These are phyloP conservation scores for Prinia subflava DNA, from an alignment of 2,113 vertebrate species.

Conservation along the genomic window DNA sequence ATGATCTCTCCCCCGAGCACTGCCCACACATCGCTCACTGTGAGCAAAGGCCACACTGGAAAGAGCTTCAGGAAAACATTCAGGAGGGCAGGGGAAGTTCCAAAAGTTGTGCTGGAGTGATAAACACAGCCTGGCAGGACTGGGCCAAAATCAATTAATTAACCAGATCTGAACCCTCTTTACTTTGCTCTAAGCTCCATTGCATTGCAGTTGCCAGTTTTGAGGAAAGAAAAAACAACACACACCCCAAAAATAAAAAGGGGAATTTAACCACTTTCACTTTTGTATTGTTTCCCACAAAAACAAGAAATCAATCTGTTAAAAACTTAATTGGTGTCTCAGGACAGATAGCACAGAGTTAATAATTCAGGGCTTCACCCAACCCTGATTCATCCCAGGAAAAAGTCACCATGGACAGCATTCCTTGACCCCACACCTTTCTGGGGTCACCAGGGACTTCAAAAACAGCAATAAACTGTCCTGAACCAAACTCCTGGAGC, in stretches of 20 bases:
- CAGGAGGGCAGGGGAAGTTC: no score
- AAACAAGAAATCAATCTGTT: neutral
- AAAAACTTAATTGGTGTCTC: neutral
- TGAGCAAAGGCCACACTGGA: neutral
- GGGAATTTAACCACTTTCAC: neutral
- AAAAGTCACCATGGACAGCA: accelerated
- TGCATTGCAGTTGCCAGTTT: neutral
- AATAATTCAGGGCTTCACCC: neutral
- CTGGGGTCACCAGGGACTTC: neutral
- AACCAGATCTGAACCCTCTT: neutral
- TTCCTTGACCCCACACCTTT: no score
- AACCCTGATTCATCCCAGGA: neutral
- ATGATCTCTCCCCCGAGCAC: no score
- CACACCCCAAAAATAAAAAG: neutral
- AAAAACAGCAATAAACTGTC: accelerated
- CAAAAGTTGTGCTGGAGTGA: no score
- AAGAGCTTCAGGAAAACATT: neutral
- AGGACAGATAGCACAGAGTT: neutral
- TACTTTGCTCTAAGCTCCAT: neutral
- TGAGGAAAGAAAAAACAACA: neutral
- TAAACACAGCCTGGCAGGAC: no score
- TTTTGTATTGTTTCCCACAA: neutral
- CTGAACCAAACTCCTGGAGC: accelerated
- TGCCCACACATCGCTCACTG: accelerated
- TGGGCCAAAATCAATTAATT: neutral